Conservation (phyloP, 2,113 vertebrate species). For the Pongo pygmaeus region DNA sequence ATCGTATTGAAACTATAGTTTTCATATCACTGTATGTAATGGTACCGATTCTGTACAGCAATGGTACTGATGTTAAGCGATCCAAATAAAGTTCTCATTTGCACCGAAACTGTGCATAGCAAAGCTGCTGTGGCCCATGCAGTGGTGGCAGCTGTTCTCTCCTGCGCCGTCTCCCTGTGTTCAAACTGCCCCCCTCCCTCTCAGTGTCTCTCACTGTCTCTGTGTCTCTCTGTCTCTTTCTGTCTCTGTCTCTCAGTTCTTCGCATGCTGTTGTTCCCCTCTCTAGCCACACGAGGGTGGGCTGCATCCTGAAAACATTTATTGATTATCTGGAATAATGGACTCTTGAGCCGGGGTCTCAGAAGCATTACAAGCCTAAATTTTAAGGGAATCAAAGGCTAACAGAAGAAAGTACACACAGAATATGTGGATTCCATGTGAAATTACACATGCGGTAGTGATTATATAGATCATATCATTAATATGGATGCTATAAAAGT, state of each 20-base stretch:
- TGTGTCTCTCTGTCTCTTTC: not conserved
- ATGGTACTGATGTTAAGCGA: not conserved
- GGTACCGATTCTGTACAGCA: not conserved
- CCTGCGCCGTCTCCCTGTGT: no score
- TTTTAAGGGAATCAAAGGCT: not conserved
- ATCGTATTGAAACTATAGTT: not conserved
- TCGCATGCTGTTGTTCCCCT: not conserved
- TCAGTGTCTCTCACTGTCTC: not conserved
- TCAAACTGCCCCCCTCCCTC: not conserved
- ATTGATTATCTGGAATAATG: not conserved
- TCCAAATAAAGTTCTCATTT: no score
- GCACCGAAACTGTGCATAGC: no score
- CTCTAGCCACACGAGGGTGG: not conserved
- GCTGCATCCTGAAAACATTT: not conserved
- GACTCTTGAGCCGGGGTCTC: not conserved
- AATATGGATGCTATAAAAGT: no score
- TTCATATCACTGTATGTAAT: not conserved
- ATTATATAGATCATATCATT: no score
- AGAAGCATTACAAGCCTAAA: not conserved
- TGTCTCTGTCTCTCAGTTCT: not conserved
- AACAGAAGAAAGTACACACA: not conserved
- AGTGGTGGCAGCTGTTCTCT: not conserved
- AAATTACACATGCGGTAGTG: not conserved
- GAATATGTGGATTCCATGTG: not conserved
- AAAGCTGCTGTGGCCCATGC: not conserved